These are phyloP conservation scores for Alexandromys fortis DNA, from an alignment of 2,113 vertebrate genomes.

Conservation along the genomic window DNA sequence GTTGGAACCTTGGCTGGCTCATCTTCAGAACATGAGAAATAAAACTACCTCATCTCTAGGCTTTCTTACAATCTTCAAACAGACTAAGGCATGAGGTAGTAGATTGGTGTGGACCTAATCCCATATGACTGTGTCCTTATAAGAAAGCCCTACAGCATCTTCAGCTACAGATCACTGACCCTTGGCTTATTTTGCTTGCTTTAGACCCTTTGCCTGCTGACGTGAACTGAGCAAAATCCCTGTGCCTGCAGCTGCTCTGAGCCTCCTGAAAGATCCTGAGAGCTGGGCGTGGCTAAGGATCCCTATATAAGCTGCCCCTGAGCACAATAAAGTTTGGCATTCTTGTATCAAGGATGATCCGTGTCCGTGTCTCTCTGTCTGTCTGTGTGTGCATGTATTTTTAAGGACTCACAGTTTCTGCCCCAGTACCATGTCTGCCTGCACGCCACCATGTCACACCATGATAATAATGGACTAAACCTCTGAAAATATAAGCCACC, in stretches of 20 bases:
- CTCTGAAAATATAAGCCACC: not conserved
- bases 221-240: too few relatives aligned
- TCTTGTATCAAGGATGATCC: too few relatives aligned
- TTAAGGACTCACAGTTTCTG: not conserved
- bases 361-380: too few relatives aligned
- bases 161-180: too few relatives aligned
- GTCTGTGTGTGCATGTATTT: too few relatives aligned
- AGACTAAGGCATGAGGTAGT: not conserved
- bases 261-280: too few relatives aligned
- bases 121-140: not conserved
- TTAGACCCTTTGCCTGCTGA: too few relatives aligned
- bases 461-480: not conserved
- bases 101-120: not conserved
- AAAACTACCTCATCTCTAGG: not conserved
- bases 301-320: too few relatives aligned
- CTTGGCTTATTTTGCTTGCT: too few relatives aligned
- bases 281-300: too few relatives aligned
- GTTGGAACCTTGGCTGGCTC: not conserved
- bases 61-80: not conserved
- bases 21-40: not conserved
- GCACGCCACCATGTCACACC: not conserved
- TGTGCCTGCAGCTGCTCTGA: too few relatives aligned
- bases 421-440: not conserved
- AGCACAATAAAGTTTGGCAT: too few relatives aligned
- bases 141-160: not conserved